Percentiles rank a stretch among this genome's conserved stretches.
Conservation (phyloP, 2,113 vertebrate genomes). For the Ancistrus triradiatus region DNA sequence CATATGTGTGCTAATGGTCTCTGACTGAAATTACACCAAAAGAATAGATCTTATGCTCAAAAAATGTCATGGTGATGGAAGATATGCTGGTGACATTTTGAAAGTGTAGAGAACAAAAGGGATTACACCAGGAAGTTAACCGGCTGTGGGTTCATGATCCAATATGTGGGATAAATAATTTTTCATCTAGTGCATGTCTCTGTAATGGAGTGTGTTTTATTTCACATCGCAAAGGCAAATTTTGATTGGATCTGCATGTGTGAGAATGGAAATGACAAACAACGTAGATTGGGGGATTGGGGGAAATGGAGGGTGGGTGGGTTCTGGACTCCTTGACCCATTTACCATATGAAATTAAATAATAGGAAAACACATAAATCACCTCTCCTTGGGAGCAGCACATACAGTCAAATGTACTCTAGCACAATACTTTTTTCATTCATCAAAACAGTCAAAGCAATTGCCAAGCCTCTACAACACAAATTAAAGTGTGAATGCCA, state of each 20-base stretch:
- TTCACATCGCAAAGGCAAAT: constrained; percentile 31
- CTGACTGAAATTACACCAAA: constrained; percentile 33
- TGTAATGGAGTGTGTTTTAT: constrained; percentile 4
- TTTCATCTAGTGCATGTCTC: constrained; percentile 8
- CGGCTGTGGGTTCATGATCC: background rate
- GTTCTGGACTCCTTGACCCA: constrained; percentile 62
- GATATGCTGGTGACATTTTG: constrained; percentile 29
- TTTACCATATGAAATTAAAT: constrained; percentile 69
- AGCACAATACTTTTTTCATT: constrained; percentile 74
- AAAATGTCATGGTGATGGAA: background rate
- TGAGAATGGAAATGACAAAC: constrained; percentile 62
- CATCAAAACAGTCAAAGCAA: constrained; percentile 73
- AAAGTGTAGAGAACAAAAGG: constrained; percentile 30
- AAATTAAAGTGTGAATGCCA: constrained; percentile 70
- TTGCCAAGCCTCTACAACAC: constrained; percentile 53
- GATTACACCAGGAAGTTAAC: background rate
- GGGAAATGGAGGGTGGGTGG: too few relatives aligned
- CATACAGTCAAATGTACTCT: constrained; percentile 72
- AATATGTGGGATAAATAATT: background rate
- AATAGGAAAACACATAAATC: constrained; percentile 79
- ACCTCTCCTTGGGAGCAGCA: constrained; percentile 61
- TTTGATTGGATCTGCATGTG: constrained; percentile 59
- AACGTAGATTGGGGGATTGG: constrained; percentile 61
- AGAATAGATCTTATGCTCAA: background rate
- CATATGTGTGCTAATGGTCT: constrained; percentile 19